These are phyloP conservation scores for Carpatolechia fugitivella DNA, from an alignment of 2,888 invertebrate genomes.

Conservation along the genomic window DNA sequence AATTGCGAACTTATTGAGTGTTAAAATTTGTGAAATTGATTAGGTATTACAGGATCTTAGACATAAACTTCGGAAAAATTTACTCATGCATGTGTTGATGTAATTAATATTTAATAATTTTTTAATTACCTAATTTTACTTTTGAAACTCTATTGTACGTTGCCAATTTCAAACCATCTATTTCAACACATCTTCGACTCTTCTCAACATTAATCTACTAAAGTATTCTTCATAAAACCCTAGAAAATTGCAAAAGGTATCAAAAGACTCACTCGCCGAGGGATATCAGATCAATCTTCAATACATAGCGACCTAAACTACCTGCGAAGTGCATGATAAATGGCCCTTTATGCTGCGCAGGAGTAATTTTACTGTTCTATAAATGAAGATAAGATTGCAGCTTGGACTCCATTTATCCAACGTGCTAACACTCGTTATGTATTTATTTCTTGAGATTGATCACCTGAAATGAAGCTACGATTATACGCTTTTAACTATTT, in stretches of 20 bases:
- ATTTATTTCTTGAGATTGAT: slow-evolving; percentile 53
- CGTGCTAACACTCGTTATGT: slow-evolving; percentile 47
- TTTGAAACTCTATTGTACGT: no score
- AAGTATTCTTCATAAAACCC: not conserved
- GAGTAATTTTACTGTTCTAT: slow-evolving; percentile 70
- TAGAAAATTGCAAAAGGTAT: slow-evolving; percentile 16
- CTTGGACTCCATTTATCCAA: slow-evolving; percentile 53
- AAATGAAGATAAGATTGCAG: slow-evolving; percentile 70
- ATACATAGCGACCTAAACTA: slow-evolving; percentile 60
- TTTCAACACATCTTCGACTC: not conserved
- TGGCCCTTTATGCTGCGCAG: slow-evolving; percentile 60
- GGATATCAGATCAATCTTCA: slow-evolving; percentile 59
- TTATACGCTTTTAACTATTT: slow-evolving; percentile 3
- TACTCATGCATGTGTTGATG: no score
- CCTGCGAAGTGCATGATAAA: slow-evolving; percentile 65
- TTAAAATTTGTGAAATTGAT: no score
- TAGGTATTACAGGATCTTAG: no score
- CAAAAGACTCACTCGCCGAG: slow-evolving; percentile 37
- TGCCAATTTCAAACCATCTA: not conserved
- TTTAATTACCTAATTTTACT: no score
- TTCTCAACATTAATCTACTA: not conserved
- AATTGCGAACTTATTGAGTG: no score
- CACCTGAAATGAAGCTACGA: slow-evolving; percentile 33
- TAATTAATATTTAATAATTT: no score
- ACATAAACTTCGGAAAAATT: no score